These are phyloP conservation scores for Acanthaster planci DNA, from an alignment of 35 echinoderm and acorn worm species.

Conservation along the genomic window DNA sequence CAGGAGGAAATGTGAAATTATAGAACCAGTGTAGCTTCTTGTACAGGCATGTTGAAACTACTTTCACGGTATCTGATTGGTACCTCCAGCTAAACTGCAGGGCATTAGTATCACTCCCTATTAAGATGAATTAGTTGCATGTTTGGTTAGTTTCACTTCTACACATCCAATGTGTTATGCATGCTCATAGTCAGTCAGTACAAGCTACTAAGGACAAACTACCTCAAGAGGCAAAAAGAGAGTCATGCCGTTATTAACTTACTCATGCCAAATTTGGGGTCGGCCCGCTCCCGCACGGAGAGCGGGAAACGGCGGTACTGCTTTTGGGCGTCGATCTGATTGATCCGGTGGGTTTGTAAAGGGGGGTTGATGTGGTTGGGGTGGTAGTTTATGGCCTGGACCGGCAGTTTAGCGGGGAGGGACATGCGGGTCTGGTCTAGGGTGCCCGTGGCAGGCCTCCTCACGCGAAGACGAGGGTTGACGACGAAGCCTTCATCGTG, in stretches of 20 bases:
- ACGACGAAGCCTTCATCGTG: conserved; percentile 75
- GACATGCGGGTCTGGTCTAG: conserved; percentile 43
- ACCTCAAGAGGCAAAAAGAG: no score
- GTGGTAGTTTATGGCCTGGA: conserved; percentile 88
- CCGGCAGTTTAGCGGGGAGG: conserved; percentile 54
- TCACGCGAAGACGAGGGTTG: conserved; percentile 44
- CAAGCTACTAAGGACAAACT: no score
- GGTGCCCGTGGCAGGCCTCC: conserved; percentile 31
- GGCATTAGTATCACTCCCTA: no score
- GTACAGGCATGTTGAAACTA: no score
- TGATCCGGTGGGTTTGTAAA: conserved; percentile 72
- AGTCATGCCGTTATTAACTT: conserved; percentile 43
- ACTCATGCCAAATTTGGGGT: conserved; percentile 87
- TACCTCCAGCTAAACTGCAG: no score
- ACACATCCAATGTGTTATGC: no score
- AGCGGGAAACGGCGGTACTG: conserved; percentile 65
- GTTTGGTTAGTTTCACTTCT: no score
- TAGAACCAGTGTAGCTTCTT: no score
- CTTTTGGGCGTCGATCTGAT: conserved; percentile 57
- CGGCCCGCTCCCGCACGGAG: conserved; percentile 67
- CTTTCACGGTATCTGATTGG: no score
- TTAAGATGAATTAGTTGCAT: no score
- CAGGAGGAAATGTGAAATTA: no score
- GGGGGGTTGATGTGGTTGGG: conserved; percentile 81
- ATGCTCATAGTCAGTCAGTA: no score